phyloP scores from a whole-genome alignment of 2,797 vertebrate species.

The Siniperca obscura region DNA sequence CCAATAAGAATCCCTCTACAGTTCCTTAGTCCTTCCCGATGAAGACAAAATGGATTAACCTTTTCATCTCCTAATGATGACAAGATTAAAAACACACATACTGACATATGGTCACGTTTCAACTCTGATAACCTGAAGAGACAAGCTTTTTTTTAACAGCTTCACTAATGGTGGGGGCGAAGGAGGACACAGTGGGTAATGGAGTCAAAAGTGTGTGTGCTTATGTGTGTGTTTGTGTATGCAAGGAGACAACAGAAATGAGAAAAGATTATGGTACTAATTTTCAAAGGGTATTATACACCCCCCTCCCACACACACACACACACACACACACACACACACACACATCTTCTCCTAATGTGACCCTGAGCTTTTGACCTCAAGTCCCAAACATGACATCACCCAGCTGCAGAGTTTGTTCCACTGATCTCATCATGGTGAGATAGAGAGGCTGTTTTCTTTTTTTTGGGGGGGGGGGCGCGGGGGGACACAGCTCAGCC shows the following conservation, averaged over 20 bases:
- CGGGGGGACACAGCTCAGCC: slow-evolving; percentile 54
- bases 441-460: slow-evolving; percentile 46
- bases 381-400: slow-evolving; percentile 70
- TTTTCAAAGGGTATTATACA: slow-evolving; percentile 24
- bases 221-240: not conserved
- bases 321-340: slow-evolving; percentile 5
- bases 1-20: slow-evolving; percentile 42
- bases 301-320: not conserved
- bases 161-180: not conserved
- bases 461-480: not conserved
- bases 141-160: slow-evolving; percentile 16
- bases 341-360: slow-evolving; percentile 21
- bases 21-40: slow-evolving; percentile 17
- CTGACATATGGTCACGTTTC: slow-evolving; percentile 37
- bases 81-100: slow-evolving; percentile 55
- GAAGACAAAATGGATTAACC: slow-evolving; percentile 70
- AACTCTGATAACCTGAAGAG: slow-evolving; percentile 22
- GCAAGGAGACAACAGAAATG: slow-evolving; percentile 10
- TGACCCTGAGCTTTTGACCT: slow-evolving; percentile 67
- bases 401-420: slow-evolving; percentile 65
- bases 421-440: slow-evolving; percentile 75
- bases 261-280: slow-evolving; percentile 6
- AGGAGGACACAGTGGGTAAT: not conserved
- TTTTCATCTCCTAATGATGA: slow-evolving; percentile 62
- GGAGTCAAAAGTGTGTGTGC: slow-evolving; percentile 7